A percentile compares a stretch with the other conserved stretches of the same genome.
Evolutionary conservation across 2,797 vertebrate genomes (phyloP).

Genomic region (Euthynnus affinis): DNA sequence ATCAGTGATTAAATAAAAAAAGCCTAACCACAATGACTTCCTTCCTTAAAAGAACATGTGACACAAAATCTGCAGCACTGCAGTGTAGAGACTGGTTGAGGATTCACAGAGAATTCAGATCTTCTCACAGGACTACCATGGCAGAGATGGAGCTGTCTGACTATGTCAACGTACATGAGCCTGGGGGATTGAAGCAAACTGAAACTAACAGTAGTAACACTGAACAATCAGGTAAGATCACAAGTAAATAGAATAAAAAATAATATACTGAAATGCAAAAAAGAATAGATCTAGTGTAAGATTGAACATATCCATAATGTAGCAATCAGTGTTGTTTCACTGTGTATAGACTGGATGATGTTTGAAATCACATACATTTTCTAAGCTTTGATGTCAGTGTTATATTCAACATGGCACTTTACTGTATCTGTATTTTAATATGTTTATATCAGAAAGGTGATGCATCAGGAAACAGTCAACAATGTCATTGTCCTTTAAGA

Average conservation of each 20-base stretch:
- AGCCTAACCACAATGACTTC: not conserved
- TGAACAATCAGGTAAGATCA: conserved; percentile 54
- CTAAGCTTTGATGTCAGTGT: no score
- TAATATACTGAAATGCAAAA: not conserved
- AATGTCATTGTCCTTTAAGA: not conserved
- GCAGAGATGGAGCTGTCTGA: conserved; percentile 51
- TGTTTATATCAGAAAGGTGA: not conserved
- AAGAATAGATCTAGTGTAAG: no score
- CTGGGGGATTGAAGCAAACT: accelerated
- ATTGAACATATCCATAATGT: no score
- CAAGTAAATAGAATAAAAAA: not conserved
- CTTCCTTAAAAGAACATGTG: not conserved
- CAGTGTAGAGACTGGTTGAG: accelerated
- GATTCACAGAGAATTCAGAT: not conserved
- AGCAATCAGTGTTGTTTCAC: no score
- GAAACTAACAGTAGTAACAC: not conserved
- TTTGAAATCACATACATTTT: no score
- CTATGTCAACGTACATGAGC: accelerated
- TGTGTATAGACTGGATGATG: no score
- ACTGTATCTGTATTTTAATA: no score
- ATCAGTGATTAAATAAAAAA: no score
- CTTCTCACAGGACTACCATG: conserved; percentile 32
- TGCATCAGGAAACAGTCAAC: not conserved
- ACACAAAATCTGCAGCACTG: accelerated
- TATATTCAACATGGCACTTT: no score